Percentiles rank a stretch among this genome's conserved stretches.
Evolutionary conservation across 2,797 vertebrate species (phyloP).

Genomic region (Taeniopygia guttata): DNA sequence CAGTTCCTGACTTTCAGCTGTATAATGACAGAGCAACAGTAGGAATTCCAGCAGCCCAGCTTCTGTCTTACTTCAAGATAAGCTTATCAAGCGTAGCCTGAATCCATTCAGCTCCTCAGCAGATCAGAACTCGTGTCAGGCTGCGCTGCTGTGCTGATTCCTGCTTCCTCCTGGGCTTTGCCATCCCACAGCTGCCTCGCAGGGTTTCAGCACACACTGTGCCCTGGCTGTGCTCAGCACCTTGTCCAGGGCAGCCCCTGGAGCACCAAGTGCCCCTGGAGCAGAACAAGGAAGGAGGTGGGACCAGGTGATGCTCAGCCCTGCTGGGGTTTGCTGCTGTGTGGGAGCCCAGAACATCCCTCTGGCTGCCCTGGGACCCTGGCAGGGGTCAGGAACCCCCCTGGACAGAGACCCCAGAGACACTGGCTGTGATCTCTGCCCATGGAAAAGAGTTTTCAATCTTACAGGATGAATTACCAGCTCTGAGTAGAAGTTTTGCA

Average conservation of each 20-base stretch:
- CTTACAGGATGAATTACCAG: too few species aligned
- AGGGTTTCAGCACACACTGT: not conserved
- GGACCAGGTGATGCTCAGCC: not conserved
- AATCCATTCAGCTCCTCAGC: constrained; percentile 27
- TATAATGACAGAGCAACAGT: constrained; percentile 54
- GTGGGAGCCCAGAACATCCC: too few species aligned
- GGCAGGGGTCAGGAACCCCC: too few species aligned
- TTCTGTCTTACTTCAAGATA: constrained; percentile 67
- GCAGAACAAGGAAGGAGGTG: not conserved
- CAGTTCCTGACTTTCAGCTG: constrained; percentile 69
- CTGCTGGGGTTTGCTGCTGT: not conserved
- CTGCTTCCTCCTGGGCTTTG: not conserved
- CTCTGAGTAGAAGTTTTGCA: not conserved
- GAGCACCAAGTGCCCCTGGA: not conserved
- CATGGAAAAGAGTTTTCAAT: too few species aligned
- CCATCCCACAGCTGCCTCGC: not conserved
- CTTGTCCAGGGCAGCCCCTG: not conserved
- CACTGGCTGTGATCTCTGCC: too few species aligned
- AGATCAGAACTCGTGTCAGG: constrained; percentile 1
- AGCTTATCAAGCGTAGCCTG: constrained; percentile 56
- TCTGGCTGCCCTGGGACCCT: too few species aligned
- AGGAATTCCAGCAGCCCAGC: constrained; percentile 64
- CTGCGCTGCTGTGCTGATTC: not conserved
- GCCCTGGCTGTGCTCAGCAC: not conserved
- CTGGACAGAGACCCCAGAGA: too few species aligned